A percentile compares a stretch with the other conserved stretches of the same genome.
These are phyloP conservation scores for Andrena chrysosceles DNA, from an alignment of 2,888 invertebrate species.

Conservation along the genomic window DNA sequence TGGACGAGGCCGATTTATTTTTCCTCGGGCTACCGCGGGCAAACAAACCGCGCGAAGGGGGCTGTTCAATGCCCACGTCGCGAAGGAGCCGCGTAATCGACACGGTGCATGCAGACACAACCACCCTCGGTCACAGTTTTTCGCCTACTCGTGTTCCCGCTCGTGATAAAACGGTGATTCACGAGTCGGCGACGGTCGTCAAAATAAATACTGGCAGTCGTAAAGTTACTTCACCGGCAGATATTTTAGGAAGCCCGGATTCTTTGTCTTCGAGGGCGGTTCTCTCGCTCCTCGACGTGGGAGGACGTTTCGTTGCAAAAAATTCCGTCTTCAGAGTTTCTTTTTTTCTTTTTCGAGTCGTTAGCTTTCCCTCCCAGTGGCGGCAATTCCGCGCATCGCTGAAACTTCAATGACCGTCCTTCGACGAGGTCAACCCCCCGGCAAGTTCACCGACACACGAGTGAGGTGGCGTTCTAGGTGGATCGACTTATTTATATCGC, in stretches of 20 bases:
- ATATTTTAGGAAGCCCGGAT: neutral
- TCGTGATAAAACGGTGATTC: slow-evolving; percentile 4
- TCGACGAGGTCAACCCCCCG: slow-evolving; percentile 49
- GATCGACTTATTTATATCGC: slow-evolving; percentile 62
- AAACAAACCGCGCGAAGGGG: slow-evolving; percentile 33
- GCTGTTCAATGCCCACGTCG: slow-evolving; percentile 52
- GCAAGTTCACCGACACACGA: slow-evolving; percentile 49
- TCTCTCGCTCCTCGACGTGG: too few species aligned
- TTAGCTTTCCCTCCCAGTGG: neutral
- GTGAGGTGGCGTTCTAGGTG: slow-evolving; percentile 47
- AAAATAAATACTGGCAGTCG: neutral
- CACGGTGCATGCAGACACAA: neutral
- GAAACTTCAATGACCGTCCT: slow-evolving; percentile 42
- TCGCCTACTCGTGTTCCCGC: neutral
- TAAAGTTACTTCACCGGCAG: slow-evolving; percentile 17
- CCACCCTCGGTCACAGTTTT: neutral
- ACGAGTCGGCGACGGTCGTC: neutral
- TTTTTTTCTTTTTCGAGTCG: neutral
- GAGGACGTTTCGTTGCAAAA: neutral
- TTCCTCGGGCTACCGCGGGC: slow-evolving; percentile 17
- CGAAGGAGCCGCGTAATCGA: slow-evolving; percentile 9
- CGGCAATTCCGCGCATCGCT: neutral
- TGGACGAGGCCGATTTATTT: slow-evolving; percentile 45
- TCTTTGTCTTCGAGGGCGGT: neutral
- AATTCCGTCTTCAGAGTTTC: neutral